Evolutionary conservation across 2,113 vertebrate genomes (phyloP), one percentile per base, ranked within the genome.

Genomic region (Meriones unguiculatus): DNA sequence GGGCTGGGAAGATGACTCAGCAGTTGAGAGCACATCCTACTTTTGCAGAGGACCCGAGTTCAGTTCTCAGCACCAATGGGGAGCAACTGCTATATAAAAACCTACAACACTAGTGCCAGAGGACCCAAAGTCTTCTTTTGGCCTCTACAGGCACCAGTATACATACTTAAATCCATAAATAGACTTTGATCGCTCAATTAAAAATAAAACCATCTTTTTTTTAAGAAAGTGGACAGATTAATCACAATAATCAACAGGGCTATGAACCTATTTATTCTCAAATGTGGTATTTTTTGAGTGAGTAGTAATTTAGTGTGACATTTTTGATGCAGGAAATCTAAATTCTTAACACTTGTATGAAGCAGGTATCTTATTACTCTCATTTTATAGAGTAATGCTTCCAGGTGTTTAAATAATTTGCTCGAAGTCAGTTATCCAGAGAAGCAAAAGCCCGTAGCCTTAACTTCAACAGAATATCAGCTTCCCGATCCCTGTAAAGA

Each of bases 281-380:
- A 12, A 82, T 67, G 35, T 8, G 85, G 67, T 41, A 50, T 69
- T 90, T 24, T 95, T 72, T 57, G 41, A 73, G 32, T 10, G 67
- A 30, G 84, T 96, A 25, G 46, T 90, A 75, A 67, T 93, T 96
- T 80, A 85, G 1, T 28, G 50, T 75, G 93, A 1, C 65, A 52
- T 86, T 46, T 92, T 95, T 85, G 57, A 12, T 89, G 32, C 95
- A 70, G 65, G 57, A 94, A 96, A 78, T 78, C 59, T 96, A 94
- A 93, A 93, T 89, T 65, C 24, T 81, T 78, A 94, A 11, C 7
- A 54, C 28, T 22, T 7, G 6, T 95, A 32, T 50, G 73, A 85
- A 88, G n/a, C 10, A 85, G 38, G 3, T 85, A 65, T 38, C 52
- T 62, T 46, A 54, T 77, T 92, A 57, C 1, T 89, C 5, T 64